Conservation (phyloP, 2,888 invertebrate genomes). For the Ganaspis brasiliensis region DNA sequence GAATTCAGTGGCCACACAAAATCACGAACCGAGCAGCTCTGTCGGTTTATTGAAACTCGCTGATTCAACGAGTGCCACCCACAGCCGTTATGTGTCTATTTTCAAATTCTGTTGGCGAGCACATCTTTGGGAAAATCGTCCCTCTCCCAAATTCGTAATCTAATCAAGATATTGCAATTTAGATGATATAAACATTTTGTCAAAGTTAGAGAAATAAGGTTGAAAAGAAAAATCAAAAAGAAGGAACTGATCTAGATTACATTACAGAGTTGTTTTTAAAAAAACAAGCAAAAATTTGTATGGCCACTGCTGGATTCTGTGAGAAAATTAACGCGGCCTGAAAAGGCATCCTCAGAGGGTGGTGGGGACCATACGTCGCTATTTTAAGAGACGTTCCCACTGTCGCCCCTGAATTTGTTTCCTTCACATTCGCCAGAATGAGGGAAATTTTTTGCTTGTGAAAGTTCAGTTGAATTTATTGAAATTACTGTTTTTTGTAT, state of each 20-base stretch:
- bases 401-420: slow-evolving; percentile 52
- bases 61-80: slow-evolving; percentile 56
- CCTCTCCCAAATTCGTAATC: not conserved
- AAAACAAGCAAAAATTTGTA: not conserved
- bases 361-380: slow-evolving; percentile 62
- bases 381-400: slow-evolving; percentile 68
- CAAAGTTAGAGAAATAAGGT: not conserved
- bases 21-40: slow-evolving; percentile 41
- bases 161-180: slow-evolving; percentile 8
- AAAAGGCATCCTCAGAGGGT: slow-evolving; percentile 71
- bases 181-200: not conserved
- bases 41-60: slow-evolving; percentile 50
- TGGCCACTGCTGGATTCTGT: slow-evolving; percentile 46
- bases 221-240: not conserved
- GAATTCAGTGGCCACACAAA: slow-evolving; percentile 37
- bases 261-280: not conserved
- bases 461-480: slow-evolving; percentile 30
- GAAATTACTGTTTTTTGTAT: not conserved
- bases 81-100: slow-evolving; percentile 52
- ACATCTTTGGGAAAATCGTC: slow-evolving; percentile 30
- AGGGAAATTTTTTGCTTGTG: slow-evolving; percentile 14
- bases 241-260: not conserved
- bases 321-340: slow-evolving; percentile 65
- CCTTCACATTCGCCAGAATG: slow-evolving; percentile 27
- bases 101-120: slow-evolving; percentile 47